Evolutionary conservation across 2,888 invertebrate species (phyloP).

Genomic region (Scaptodrosophila latifasciaeformis): DNA sequence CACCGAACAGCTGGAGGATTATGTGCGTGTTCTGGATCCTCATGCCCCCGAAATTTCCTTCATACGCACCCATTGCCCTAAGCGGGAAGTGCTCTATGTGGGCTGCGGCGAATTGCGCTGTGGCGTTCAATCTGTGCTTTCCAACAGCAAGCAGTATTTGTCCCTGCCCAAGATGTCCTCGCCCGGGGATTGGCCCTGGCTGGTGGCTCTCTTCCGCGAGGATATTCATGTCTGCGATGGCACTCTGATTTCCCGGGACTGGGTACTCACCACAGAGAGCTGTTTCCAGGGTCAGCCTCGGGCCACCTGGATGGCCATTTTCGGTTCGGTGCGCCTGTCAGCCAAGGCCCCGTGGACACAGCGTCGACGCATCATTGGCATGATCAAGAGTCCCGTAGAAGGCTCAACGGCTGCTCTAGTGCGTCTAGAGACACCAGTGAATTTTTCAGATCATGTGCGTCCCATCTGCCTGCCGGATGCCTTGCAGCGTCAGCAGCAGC

Average conservation of each 20-base stretch:
- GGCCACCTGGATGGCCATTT: conserved; percentile 89
- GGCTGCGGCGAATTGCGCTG: conserved; percentile 86
- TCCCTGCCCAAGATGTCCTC: conserved; percentile 82
- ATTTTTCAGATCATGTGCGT: conserved; percentile 87
- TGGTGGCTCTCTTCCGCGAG: conserved; percentile 87
- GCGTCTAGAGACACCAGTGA: conserved; percentile 84
- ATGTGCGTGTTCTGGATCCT: conserved; percentile 89
- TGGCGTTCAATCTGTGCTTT: conserved; percentile 80
- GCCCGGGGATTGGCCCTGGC: conserved; percentile 96
- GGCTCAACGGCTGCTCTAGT: conserved; percentile 89
- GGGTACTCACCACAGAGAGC: conserved; percentile 90
- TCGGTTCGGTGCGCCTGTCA: conserved; percentile 85
- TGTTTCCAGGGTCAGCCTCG: conserved; percentile 93
- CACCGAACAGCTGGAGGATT: conserved; percentile 79
- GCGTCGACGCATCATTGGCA: conserved; percentile 87
- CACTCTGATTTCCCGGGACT: conserved; percentile 83
- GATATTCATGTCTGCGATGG: conserved; percentile 93
- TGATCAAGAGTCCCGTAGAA: conserved; percentile 92
- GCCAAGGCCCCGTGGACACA: conserved; percentile 92
- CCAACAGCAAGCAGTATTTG: conserved; percentile 70
- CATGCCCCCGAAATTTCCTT: conserved; percentile 88
- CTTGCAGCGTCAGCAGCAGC: conserved; percentile 62
- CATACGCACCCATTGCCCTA: conserved; percentile 84
- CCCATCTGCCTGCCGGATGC: conserved; percentile 87
- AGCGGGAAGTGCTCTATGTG: conserved; percentile 86